Evolutionary conservation across 2,797 vertebrate genomes (phyloP).

Genomic region (Chrysocyon brachyurus): DNA sequence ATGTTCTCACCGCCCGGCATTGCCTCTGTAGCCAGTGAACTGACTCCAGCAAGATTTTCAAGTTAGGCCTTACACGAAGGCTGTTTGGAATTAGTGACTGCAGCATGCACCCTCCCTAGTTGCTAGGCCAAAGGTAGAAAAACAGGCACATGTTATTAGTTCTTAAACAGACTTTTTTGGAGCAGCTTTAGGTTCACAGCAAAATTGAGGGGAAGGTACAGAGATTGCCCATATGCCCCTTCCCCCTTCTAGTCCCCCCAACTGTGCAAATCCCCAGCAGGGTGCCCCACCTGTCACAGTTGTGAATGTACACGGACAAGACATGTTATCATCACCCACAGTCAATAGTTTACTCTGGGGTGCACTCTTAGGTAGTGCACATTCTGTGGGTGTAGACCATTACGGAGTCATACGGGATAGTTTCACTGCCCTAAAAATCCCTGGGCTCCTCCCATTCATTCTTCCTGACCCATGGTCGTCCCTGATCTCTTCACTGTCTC

Average conservation of each 20-base stretch:
- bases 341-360: too few relatives aligned
- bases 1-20: rapidly evolving
- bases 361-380: too few relatives aligned
- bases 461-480: not conserved
- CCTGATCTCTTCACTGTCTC: not conserved
- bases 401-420: too few relatives aligned
- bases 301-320: rapidly evolving
- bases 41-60: rapidly evolving
- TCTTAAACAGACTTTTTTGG: not conserved
- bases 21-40: not conserved
- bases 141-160: not conserved
- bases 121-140: not conserved
- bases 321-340: not conserved
- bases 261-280: not conserved
- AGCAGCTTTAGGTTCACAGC: not conserved
- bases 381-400: too few relatives aligned
- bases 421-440: not conserved
- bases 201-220: not conserved
- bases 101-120: not conserved
- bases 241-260: not conserved
- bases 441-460: not conserved
- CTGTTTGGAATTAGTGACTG: not conserved
- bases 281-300: not conserved
- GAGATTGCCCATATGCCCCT: too few relatives aligned
- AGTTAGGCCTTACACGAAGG: not conserved